Evolutionary conservation across 2,113 vertebrate genomes (phyloP), one percentile per base, ranked within the genome.

Genomic region (Scomber scombrus): DNA sequence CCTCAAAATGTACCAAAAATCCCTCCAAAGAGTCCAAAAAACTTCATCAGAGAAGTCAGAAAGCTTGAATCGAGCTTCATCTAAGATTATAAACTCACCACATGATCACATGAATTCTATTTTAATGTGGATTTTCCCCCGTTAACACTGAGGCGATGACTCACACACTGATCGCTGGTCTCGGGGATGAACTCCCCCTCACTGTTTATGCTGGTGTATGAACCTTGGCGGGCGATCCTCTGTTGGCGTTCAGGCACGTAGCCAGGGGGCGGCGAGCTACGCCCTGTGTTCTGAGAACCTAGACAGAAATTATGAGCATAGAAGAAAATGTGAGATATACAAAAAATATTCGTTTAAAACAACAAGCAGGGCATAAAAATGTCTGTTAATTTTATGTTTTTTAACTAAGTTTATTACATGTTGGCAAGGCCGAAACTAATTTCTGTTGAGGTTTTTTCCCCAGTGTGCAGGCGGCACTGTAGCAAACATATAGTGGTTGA

Each of bases 101-200:
- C 6, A 13, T 21, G 18, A 60, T 3, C 23, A 54, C 6, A 13
- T 26, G 18, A 56, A 43, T 49, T 68, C 18, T 57, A 31, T 47
- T 72, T 73, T 26, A 50, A 16, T 34, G 34, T 60, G 60, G 29
- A 45, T n/a, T 76, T 84, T 67, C n/a, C 51, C 23, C 3, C 55
- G 10, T 57, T 78, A 45, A 31, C 31, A 66, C 26, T n/a, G 56
- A 15, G 55, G 31, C 12, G 1, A 21, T 43, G 90, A 97, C 97
- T 98, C 90, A 99, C 97, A 72, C 97, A 97, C 82, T 98, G 97
- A 81, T 99, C 97, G 2, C 87, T 96, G 92, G 96, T 97, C 90
- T 99, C 98, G 0, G 98, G 98, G 89, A 99, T 99, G 94, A 99
- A 99, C 85, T 99, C 98, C 0, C 98, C 98, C 84, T 99, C 98